These are phyloP conservation scores for Fregata magnificens DNA, from an alignment of 2,113 vertebrate species.

Conservation along the genomic window DNA sequence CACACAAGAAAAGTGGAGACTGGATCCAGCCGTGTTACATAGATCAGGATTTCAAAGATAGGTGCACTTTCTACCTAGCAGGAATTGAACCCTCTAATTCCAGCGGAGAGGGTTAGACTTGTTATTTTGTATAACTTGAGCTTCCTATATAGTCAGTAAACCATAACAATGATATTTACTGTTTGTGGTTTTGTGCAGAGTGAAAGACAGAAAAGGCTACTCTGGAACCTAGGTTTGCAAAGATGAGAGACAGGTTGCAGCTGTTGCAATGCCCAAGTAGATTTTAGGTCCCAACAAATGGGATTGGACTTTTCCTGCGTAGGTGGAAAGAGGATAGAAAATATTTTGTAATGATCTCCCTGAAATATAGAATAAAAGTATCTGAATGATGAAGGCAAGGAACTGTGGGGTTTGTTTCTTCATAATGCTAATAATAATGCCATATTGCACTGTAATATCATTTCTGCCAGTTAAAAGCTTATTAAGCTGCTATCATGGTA, in stretches of 20 bases:
- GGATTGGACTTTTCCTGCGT: not conserved
- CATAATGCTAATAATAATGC: constrained; percentile 33
- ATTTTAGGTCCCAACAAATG: not conserved
- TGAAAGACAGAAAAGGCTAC: not conserved
- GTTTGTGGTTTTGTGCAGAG: not conserved
- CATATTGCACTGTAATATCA: constrained; percentile 26
- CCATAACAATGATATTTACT: not conserved
- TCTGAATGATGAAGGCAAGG: constrained; percentile 16
- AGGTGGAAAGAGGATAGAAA: not conserved
- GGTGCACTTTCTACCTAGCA: not conserved
- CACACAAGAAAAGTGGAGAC: not conserved
- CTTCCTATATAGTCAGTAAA: not conserved
- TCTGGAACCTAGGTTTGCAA: not conserved
- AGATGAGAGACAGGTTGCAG: not conserved
- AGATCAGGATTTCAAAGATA: not conserved
- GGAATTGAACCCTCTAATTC: not conserved
- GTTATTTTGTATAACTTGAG: not conserved
- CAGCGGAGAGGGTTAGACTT: not conserved
- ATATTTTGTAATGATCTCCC: not conserved
- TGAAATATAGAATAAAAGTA: constrained; percentile 20
- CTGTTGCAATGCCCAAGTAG: not conserved
- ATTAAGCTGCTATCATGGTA: constrained; percentile 43
- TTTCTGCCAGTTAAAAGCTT: constrained; percentile 36
- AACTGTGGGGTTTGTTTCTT: constrained; percentile 12
- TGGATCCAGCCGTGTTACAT: not conserved